Conservation (phyloP, 2,113 vertebrate genomes). For the Rhombomys opimus region DNA sequence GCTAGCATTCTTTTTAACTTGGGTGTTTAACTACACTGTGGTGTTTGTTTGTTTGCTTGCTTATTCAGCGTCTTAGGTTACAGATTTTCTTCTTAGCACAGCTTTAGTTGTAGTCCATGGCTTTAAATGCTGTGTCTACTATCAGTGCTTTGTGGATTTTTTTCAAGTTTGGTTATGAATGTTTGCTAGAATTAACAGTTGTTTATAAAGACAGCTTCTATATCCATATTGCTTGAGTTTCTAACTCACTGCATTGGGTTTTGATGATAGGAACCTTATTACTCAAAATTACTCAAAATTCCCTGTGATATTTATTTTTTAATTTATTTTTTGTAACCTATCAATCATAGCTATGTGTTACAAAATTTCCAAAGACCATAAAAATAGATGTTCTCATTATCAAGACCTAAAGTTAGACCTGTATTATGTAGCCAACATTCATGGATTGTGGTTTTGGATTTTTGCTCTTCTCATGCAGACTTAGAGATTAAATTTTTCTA, state of each 20-base stretch:
- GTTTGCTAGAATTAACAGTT: conserved; percentile 28
- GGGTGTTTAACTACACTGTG: neutral
- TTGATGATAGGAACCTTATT: neutral
- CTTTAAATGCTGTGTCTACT: conserved; percentile 18
- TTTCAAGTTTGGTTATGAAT: conserved; percentile 21
- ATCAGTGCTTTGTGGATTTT: neutral
- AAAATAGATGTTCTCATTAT: neutral
- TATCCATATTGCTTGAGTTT: neutral
- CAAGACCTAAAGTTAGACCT: neutral
- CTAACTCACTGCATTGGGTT: neutral
- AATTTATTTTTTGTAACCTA: neutral
- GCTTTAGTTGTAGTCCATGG: neutral
- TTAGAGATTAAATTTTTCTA: neutral
- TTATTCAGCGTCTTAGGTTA: neutral
- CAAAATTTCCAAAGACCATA: conserved; percentile 1
- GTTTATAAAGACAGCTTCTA: conserved; percentile 1
- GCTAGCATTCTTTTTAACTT: conserved; percentile 13
- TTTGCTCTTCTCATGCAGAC: neutral
- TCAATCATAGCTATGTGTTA: neutral
- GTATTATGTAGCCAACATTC: neutral
- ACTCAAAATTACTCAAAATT: conserved; percentile 17
- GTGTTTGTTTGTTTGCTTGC: neutral
- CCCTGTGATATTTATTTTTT: neutral
- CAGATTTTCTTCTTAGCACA: conserved; percentile 28
- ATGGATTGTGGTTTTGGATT: neutral